Evolutionary conservation across 1,140 invertebrate genomes (phyloP), one percentile per base, ranked within the genome.

Genomic region (Lanistes nyassanus): DNA sequence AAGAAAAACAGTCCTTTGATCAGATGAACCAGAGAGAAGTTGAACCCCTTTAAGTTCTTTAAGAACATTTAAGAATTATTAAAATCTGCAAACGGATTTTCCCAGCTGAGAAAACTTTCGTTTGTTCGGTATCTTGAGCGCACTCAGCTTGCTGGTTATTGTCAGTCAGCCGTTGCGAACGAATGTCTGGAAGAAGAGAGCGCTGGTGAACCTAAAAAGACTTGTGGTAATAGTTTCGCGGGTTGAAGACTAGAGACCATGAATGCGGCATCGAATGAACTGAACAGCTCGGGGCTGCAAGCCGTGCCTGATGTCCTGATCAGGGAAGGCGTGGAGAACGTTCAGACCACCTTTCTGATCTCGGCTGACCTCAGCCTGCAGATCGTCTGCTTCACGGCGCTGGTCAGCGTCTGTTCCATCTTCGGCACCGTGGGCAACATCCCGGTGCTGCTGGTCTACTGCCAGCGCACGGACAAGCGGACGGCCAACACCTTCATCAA

Each of bases 401-500:
- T 82, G 67, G 36, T 85, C 39, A 69, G 74, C 19, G 2, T 83
- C 0, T 81, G 80, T 42, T 77, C 81, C 0, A 19, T 83, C n/a
- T 36, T 83, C 7, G 84, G 84, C 51, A 82, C 76, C 5, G 36
- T 81, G 11, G 83, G 84, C 16, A 86, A 84, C 65, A 74, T 83
- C 21, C 82, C 82, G 4, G 80, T 84, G 34, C 67, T 86, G 13
- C 73, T 84, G 16, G 83, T 86, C 26, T 86, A 83, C 66, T 81
- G 77, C 51, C 58, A 76, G 36, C 76, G 77, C 34, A 79, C 74
- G 3, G 82, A 84, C 29, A 74, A 76, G 23, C 76, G 79, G 34
- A 74, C 83, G 9, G 76, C 82, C 29, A 86, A 82, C 66, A 83
- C 82, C 0, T 86, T 84, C 76, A 84, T 84, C 42, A 79, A 80